These are phyloP conservation scores for Phyllostomus discolor DNA, from an alignment of 2,113 vertebrate species.

Conservation along the genomic window DNA sequence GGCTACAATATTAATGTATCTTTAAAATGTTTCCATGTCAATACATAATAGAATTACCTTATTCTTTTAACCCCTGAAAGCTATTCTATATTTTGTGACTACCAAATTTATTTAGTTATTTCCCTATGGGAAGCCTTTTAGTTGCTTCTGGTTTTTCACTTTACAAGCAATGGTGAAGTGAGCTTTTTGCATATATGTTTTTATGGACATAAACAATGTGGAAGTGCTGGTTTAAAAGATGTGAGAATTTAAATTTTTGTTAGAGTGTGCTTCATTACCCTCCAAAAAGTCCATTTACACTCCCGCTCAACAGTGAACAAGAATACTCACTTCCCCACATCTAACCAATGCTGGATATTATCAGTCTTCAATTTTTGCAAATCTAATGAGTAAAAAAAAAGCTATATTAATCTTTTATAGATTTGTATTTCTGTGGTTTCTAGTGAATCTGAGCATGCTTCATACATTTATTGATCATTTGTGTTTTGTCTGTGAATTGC, in stretches of 20 bases:
- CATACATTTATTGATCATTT: slow-evolving; percentile 25
- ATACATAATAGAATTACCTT: slow-evolving; percentile 1
- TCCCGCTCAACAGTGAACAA: background rate
- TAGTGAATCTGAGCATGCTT: background rate
- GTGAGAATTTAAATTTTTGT: slow-evolving; percentile 18
- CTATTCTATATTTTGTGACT: slow-evolving; percentile 28
- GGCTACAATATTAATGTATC: background rate
- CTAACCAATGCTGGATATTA: background rate
- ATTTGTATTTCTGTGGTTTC: slow-evolving; percentile 38
- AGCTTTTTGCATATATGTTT: background rate
- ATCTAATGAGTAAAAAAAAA: background rate
- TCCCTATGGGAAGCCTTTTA: background rate
- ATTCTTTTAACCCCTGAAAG: slow-evolving; percentile 7
- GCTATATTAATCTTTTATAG: background rate
- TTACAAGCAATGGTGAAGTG: background rate
- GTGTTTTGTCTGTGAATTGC: slow-evolving; percentile 25
- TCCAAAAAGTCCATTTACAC: background rate
- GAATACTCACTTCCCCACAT: background rate
- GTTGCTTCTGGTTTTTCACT: background rate
- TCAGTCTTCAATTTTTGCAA: slow-evolving; percentile 11
- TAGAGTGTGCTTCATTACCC: background rate
- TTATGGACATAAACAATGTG: background rate
- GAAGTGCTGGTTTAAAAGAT: slow-evolving; percentile 1
- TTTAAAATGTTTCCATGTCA: background rate
- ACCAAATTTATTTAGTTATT: background rate